These are phyloP conservation scores for Erebia aethiops DNA, from an alignment of 2,888 invertebrate genomes.

Conservation along the genomic window DNA sequence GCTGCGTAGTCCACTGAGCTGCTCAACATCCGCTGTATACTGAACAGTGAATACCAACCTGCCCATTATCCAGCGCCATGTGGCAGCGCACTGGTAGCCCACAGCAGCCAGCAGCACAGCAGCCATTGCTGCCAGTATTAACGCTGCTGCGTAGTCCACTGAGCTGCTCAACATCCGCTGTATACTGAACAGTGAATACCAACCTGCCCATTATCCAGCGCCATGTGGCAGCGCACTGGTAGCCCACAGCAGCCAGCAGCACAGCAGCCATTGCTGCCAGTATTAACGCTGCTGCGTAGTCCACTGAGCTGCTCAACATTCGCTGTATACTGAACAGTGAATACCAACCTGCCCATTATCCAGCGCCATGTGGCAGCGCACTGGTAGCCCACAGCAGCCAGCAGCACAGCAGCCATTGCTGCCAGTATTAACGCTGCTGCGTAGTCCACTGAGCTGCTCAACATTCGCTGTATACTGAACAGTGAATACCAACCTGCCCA, in stretches of 20 bases:
- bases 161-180: constrained; percentile 45
- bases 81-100: constrained; percentile 45
- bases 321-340: too few species aligned
- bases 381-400: too few species aligned
- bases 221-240: constrained; percentile 89
- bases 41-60: constrained; percentile 66
- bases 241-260: constrained; percentile 86
- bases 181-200: too few species aligned
- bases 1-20: constrained; percentile 30
- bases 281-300: constrained; percentile 84
- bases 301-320: constrained; percentile 77
- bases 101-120: constrained; percentile 78
- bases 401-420: too few species aligned
- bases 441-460: too few species aligned
- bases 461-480: too few species aligned
- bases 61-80: constrained; percentile 87
- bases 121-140: constrained; percentile 85
- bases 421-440: too few species aligned
- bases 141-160: constrained; percentile 83
- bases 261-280: constrained; percentile 86
- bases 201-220: constrained; percentile 85
- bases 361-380: too few species aligned
- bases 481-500: too few species aligned
- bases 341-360: too few species aligned
- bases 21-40: too few species aligned